Evolutionary conservation across 2,113 vertebrate species (phyloP).

Genomic region (Cranoglanis bouderius): DNA sequence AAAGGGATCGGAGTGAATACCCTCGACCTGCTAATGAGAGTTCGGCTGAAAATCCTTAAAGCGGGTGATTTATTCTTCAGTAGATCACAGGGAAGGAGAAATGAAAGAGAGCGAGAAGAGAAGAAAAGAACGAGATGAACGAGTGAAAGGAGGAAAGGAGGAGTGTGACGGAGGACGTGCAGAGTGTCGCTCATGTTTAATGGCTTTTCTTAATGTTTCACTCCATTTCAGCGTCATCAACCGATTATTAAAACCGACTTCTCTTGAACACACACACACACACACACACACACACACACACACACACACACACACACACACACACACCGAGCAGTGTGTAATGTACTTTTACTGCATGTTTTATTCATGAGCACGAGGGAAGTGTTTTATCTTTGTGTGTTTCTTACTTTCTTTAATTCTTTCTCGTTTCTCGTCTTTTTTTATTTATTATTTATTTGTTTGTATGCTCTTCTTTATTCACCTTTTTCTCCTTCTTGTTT

Average conservation of each 20-base stretch:
- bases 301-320: slow-evolving; percentile 8
- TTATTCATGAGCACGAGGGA: neutral
- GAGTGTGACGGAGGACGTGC: neutral
- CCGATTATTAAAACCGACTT: slow-evolving; percentile 20
- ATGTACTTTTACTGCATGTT: slow-evolving; percentile 26
- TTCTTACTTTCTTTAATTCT: neutral
- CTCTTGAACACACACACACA: neutral
- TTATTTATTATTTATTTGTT: neutral
- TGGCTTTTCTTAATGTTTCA: slow-evolving; percentile 8
- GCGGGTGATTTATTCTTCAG: slow-evolving; percentile 11
- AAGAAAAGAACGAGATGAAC: neutral
- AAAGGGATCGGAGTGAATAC: neutral
- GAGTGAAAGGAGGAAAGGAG: neutral
- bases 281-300: neutral
- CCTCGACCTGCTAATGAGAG: slow-evolving; percentile 18
- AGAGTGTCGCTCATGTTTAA: slow-evolving; percentile 1
- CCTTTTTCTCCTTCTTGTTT: neutral
- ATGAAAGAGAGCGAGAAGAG: neutral
- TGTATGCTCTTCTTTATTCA: neutral
- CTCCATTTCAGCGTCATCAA: slow-evolving; percentile 2
- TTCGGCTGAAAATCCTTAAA: neutral
- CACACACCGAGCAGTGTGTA: neutral
- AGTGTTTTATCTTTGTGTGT: slow-evolving; percentile 4
- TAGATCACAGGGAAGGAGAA: neutral
- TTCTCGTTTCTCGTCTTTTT: neutral